Evolutionary conservation across 2,797 vertebrate genomes (phyloP).

Genomic region (Melanotaenia trifasciata): DNA sequence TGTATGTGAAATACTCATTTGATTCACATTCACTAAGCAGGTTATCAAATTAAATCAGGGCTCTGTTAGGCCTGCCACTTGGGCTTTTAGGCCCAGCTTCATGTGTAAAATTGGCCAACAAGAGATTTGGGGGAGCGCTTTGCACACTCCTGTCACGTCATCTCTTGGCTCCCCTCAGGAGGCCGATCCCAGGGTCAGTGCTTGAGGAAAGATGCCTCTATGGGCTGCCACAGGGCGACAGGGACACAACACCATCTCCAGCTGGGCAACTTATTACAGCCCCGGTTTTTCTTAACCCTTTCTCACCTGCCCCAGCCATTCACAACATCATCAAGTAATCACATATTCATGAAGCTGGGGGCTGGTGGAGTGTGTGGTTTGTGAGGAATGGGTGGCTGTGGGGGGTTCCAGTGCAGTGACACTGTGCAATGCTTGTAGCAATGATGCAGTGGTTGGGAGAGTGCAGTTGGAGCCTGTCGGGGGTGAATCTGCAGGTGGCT

Average conservation of each 20-base stretch:
- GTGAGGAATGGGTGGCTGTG: slow-evolving; percentile 43
- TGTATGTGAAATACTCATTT: slow-evolving; percentile 94
- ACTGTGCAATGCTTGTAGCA: slow-evolving; percentile 57
- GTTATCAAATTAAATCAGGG: slow-evolving; percentile 98
- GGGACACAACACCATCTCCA: slow-evolving; percentile 96
- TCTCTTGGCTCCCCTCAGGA: slow-evolving; percentile 89
- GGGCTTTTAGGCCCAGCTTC: slow-evolving; percentile 91
- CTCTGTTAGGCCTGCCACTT: slow-evolving; percentile 92
- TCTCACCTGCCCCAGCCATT: slow-evolving; percentile 97
- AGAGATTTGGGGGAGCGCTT: slow-evolving; percentile 93
- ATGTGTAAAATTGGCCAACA: slow-evolving; percentile 99
- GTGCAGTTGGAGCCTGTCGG: slow-evolving; percentile 70
- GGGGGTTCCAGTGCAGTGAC: slow-evolving; percentile 45
- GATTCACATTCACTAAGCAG: slow-evolving; percentile 97
- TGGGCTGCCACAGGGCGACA: slow-evolving; percentile 94
- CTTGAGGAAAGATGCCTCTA: slow-evolving; percentile 92
- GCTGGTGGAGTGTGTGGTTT: slow-evolving; percentile 74
- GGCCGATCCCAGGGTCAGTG: slow-evolving; percentile 91
- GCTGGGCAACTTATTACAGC: slow-evolving; percentile 98
- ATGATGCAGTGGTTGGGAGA: slow-evolving; percentile 65
- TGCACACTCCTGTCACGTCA: slow-evolving; percentile 94
- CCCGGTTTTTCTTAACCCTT: slow-evolving; percentile 90
- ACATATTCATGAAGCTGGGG: slow-evolving; percentile 97
- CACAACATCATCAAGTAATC: slow-evolving; percentile 98
- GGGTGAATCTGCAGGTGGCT: slow-evolving; percentile 99